These are phyloP conservation scores for Tricholauxania praeusta DNA, from an alignment of 2,888 invertebrate species.

Conservation along the genomic window DNA sequence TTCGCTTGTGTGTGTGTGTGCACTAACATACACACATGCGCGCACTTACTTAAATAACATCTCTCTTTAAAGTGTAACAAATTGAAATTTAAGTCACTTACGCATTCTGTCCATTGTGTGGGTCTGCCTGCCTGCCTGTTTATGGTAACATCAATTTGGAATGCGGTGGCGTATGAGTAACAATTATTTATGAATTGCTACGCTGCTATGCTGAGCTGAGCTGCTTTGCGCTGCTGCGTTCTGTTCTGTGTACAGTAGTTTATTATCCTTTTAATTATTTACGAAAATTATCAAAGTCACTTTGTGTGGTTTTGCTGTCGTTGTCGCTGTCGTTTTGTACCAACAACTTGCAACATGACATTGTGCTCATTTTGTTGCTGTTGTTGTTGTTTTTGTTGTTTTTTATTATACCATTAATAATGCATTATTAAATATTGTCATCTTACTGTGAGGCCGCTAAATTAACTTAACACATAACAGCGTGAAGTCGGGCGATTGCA, in stretches of 20 bases:
- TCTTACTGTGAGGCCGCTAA: neutral
- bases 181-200: slow-evolving; percentile 17
- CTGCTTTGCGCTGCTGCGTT: neutral
- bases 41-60: neutral
- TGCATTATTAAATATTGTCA: slow-evolving; percentile 41
- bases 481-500: too few relatives aligned
- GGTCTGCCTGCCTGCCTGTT: slow-evolving; percentile 14
- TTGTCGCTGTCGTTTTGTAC: slow-evolving; percentile 1
- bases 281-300: slow-evolving; percentile 10
- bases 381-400: too few relatives aligned
- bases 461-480: too few relatives aligned
- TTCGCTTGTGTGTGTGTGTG: slow-evolving; percentile 5
- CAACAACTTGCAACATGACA: too few relatives aligned
- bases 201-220: too few relatives aligned
- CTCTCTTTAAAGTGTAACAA: neutral
- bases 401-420: slow-evolving; percentile 34
- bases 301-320: neutral
- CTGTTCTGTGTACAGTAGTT: neutral
- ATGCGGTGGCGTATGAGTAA: slow-evolving; percentile 27
- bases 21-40: neutral
- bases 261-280: slow-evolving; percentile 23
- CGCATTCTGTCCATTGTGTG: neutral
- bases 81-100: neutral
- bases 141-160: neutral
- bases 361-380: slow-evolving; percentile 5